Percentiles rank a stretch among this genome's conserved stretches.
phyloP scores from a whole-genome alignment of 2,113 vertebrate species.

The Clinocottus analis region DNA sequence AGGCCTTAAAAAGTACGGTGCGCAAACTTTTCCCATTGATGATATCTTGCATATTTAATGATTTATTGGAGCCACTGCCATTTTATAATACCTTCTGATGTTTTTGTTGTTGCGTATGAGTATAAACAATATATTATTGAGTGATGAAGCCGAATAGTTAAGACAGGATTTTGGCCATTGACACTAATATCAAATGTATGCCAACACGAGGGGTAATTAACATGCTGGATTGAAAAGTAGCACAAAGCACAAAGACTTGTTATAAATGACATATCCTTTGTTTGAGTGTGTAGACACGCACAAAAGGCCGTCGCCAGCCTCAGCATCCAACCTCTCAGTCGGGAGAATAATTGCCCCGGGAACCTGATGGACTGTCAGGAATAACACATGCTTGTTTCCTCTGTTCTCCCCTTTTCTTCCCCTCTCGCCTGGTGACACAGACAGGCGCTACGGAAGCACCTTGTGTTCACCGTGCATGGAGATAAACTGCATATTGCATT shows the following conservation, averaged over 20 bases:
- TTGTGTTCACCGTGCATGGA: slow-evolving; percentile 65
- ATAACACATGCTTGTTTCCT: slow-evolving; percentile 71
- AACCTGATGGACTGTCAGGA: slow-evolving; percentile 73
- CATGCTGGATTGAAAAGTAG: slow-evolving; percentile 35
- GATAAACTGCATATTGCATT: slow-evolving; percentile 82
- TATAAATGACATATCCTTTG: slow-evolving; percentile 55
- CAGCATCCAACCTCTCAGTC: slow-evolving; percentile 49
- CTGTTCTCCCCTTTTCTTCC: slow-evolving; percentile 61
- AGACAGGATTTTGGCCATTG: slow-evolving; percentile 29
- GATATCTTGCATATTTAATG: slow-evolving; percentile 34
- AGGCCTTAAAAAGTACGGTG: slow-evolving; percentile 21
- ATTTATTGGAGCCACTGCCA: neutral
- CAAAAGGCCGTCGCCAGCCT: slow-evolving; percentile 46
- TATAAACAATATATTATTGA: slow-evolving; percentile 1
- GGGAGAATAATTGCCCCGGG: slow-evolving; percentile 65
- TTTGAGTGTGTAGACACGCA: slow-evolving; percentile 46
- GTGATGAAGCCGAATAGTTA: slow-evolving; percentile 19
- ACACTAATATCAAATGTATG: slow-evolving; percentile 20
- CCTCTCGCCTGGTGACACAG: slow-evolving; percentile 62
- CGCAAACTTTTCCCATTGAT: slow-evolving; percentile 28
- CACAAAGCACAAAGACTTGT: slow-evolving; percentile 43
- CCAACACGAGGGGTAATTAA: slow-evolving; percentile 28
- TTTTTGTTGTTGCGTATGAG: slow-evolving; percentile 5
- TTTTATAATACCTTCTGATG: slow-evolving; percentile 8
- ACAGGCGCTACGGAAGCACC: slow-evolving; percentile 68